Conservation (phyloP, 2,797 vertebrate genomes). For the Characodon lateralis region DNA sequence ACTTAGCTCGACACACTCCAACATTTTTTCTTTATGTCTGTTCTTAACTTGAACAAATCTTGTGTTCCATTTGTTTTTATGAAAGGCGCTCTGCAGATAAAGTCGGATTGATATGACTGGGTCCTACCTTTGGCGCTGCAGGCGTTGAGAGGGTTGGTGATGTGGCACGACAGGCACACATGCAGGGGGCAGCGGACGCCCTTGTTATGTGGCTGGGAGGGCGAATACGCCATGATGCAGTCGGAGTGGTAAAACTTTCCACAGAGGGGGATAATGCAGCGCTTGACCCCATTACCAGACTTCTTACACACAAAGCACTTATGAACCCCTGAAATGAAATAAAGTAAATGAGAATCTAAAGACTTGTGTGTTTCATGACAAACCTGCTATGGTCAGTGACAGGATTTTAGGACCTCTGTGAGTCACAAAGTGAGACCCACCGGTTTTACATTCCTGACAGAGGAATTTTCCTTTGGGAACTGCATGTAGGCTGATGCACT, state of each 20-base stretch:
- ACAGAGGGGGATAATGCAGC: conserved; percentile 93
- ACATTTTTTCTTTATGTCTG: too few relatives aligned
- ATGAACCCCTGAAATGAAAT: conserved; percentile 84
- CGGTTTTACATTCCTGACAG: conserved; percentile 93
- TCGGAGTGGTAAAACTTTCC: conserved; percentile 96
- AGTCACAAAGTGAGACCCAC: conserved; percentile 66
- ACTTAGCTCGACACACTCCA: too few relatives aligned
- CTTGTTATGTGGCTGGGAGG: conserved; percentile 90
- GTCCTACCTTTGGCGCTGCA: conserved; percentile 90
- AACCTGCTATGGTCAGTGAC: too few relatives aligned
- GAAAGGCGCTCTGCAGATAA: not conserved
- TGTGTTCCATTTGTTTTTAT: not conserved
- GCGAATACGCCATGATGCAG: conserved; percentile 86
- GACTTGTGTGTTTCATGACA: not conserved
- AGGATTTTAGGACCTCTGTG: not conserved
- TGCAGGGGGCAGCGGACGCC: conserved; percentile 95
- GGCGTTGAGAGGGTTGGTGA: conserved; percentile 89
- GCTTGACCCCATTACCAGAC: conserved; percentile 88
- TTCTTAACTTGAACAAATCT: not conserved
- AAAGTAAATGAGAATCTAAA: not conserved
- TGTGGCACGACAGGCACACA: conserved; percentile 93
- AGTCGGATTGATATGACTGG: not conserved
- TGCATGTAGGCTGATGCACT: conserved; percentile 90
- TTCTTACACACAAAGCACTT: conserved; percentile 95
- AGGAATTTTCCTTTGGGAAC: conserved; percentile 93